Evolutionary conservation across 2,797 vertebrate genomes (phyloP).

Genomic region (Carduelis carduelis): DNA sequence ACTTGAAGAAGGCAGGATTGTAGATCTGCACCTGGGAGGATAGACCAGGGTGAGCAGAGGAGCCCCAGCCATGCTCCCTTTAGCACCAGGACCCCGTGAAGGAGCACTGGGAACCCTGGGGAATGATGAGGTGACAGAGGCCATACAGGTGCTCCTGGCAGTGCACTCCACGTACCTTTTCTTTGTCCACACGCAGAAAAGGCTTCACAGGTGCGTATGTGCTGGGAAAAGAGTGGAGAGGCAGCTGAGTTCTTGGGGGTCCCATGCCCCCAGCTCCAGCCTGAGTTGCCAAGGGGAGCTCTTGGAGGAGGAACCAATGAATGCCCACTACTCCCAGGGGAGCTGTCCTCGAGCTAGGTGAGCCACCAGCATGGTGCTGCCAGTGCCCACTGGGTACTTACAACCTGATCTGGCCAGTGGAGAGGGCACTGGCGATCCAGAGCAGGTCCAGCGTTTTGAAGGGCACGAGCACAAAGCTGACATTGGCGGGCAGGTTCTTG

Average conservation of each 20-base stretch:
- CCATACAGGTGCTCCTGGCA: accelerated
- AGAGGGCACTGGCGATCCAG: conserved; percentile 97
- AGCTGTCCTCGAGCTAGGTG: accelerated
- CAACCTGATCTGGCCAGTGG: conserved; percentile 96
- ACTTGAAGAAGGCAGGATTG: conserved; percentile 98
- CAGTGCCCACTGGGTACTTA: conserved; percentile 62
- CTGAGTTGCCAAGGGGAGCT: neutral
- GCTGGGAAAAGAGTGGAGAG: conserved; percentile 64
- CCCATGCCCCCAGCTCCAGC: neutral
- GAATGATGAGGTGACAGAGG: neutral
- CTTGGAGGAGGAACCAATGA: neutral
- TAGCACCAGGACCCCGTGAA: accelerated
- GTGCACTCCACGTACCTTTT: conserved; percentile 80
- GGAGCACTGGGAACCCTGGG: neutral
- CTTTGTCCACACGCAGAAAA: conserved; percentile 97
- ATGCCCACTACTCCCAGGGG: neutral
- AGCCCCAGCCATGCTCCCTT: neutral
- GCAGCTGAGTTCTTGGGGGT: neutral
- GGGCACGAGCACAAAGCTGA: conserved; percentile 97
- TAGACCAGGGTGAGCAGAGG: neutral
- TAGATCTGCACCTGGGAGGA: conserved; percentile 92
- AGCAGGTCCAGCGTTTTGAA: conserved; percentile 97
- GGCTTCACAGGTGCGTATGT: conserved; percentile 98
- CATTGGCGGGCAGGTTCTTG: conserved; percentile 93
- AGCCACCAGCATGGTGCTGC: neutral